phyloP scores from a whole-genome alignment of 2,888 invertebrate species.

The Hedya salicella region DNA sequence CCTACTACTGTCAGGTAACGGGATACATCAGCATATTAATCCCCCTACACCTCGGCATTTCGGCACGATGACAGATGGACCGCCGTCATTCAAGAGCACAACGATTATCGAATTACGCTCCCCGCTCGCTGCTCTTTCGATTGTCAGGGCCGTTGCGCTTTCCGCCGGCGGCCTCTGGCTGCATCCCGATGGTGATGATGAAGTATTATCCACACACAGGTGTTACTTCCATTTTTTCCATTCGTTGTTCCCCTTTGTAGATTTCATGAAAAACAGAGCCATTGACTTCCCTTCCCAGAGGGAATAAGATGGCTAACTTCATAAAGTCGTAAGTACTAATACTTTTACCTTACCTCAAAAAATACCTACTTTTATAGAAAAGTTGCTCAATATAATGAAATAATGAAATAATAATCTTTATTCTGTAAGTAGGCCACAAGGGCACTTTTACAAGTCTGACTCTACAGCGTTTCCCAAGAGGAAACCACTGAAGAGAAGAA shows the following conservation, averaged over 20 bases:
- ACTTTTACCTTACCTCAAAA: no score
- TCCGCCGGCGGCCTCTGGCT: conserved; percentile 59
- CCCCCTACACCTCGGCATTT: conserved; percentile 51
- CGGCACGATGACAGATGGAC: conserved; percentile 70
- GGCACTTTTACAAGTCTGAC: no score
- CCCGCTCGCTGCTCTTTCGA: conserved; percentile 77
- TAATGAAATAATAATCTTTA: no score
- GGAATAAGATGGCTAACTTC: no score
- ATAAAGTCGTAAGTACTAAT: no score
- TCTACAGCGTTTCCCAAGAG: no score
- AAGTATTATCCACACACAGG: background rate
- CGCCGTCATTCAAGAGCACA: conserved; percentile 78
- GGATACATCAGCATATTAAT: conserved; percentile 36
- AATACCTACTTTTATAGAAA: no score
- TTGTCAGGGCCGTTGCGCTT: conserved; percentile 77
- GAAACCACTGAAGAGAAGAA: no score
- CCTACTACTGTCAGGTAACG: conserved; percentile 19
- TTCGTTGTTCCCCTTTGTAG: background rate
- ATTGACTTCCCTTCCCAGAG: background rate
- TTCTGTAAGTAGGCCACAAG: no score
- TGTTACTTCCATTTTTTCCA: background rate
- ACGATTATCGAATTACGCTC: conserved; percentile 81
- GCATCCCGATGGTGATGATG: conserved; percentile 55
- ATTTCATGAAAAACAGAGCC: background rate
- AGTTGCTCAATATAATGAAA: no score